phyloP scores from a whole-genome alignment of 2,888 invertebrate species.

The Mesorhabditis spiculigera region DNA sequence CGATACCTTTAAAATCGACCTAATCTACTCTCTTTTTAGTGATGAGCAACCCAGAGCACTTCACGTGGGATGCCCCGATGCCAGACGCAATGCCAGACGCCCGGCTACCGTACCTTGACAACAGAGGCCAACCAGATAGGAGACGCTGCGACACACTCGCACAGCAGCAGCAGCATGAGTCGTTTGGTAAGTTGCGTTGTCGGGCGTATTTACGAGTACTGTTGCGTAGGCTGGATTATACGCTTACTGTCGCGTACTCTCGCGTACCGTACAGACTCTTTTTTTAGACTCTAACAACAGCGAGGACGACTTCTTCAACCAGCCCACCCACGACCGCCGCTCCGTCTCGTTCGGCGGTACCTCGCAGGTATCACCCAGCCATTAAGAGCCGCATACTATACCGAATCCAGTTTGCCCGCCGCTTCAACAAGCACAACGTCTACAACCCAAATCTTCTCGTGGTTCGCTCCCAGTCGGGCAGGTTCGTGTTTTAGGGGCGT shows the following conservation, averaged over 20 bases:
- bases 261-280: not conserved
- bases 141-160: not conserved
- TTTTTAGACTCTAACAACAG: not conserved
- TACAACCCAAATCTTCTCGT: constrained; percentile 4
- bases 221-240: not conserved
- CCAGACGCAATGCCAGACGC: not conserved
- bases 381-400: not conserved
- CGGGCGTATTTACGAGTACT: not conserved
- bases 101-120: not conserved
- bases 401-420: not conserved
- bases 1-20: not conserved
- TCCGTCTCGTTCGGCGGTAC: not conserved
- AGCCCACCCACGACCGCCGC: not conserved
- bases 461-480: constrained; percentile 1
- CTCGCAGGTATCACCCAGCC: not conserved
- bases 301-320: constrained; percentile 2
- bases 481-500: not conserved
- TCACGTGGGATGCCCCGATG: not conserved
- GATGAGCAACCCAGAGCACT: not conserved
- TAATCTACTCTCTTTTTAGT: not conserved
- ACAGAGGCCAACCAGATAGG: not conserved
- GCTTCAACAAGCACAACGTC: not conserved
- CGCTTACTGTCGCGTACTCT: not conserved
- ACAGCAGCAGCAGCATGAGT: not conserved
- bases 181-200: not conserved